These are phyloP conservation scores for Lepidothrix coronata DNA, from an alignment of 2,113 vertebrate genomes.

Conservation along the genomic window DNA sequence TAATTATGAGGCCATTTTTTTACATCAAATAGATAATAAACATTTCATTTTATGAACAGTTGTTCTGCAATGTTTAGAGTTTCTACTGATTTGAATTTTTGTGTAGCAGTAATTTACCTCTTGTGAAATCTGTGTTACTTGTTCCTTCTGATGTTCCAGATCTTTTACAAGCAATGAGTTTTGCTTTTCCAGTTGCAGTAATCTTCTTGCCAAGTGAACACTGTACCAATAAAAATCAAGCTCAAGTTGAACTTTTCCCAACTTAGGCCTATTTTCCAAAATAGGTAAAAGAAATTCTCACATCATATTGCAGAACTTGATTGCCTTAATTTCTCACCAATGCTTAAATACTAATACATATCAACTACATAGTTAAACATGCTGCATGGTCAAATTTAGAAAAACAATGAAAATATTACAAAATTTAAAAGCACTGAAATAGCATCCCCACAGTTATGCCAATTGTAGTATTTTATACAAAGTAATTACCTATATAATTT, in stretches of 20 bases:
- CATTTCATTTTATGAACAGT: conserved; percentile 36
- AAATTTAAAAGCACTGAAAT: neutral
- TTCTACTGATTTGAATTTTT: conserved; percentile 19
- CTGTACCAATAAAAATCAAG: conserved; percentile 74
- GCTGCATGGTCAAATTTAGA: neutral
- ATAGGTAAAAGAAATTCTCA: conserved; percentile 26
- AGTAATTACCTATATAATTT: conserved; percentile 8
- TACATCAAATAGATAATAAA: conserved; percentile 42
- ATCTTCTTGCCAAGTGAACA: conserved; percentile 94
- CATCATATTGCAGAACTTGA: neutral
- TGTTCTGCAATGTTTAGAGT: neutral
- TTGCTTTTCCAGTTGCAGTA: conserved; percentile 93
- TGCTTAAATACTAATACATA: conserved; percentile 11
- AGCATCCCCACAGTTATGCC: neutral
- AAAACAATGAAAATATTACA: neutral
- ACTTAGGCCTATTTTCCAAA: neutral
- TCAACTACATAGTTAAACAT: neutral
- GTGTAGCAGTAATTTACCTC: conserved; percentile 82
- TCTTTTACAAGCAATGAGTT: conserved; percentile 90
- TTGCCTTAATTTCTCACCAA: conserved; percentile 1
- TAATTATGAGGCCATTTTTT: conserved; percentile 33
- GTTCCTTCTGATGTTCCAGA: conserved; percentile 83
- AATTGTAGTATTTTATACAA: neutral
- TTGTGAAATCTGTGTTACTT: conserved; percentile 82
- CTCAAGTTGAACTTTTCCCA: conserved; percentile 30